Evolutionary conservation across 2,888 invertebrate species (phyloP).

Genomic region (Ligdia adustata): DNA sequence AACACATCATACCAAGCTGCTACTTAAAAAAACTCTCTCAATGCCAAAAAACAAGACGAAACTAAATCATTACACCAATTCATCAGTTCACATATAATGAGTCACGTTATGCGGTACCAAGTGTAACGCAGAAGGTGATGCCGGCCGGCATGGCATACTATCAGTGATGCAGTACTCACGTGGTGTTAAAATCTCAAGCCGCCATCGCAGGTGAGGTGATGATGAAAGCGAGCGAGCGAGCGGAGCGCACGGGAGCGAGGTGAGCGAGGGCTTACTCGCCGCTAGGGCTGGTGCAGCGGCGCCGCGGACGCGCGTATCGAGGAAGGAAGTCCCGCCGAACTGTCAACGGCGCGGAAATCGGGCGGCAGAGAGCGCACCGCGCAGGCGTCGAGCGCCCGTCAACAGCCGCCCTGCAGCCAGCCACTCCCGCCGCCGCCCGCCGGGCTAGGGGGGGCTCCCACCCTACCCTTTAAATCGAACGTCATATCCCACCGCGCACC

Average conservation of each 20-base stretch:
- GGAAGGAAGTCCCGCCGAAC: slow-evolving; percentile 84
- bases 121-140: too few species aligned
- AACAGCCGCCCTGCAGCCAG: slow-evolving; percentile 80
- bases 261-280: slow-evolving; percentile 39
- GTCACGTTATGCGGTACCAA: too few species aligned
- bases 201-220: slow-evolving; percentile 58
- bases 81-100: too few species aligned
- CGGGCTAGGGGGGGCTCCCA: slow-evolving; percentile 6
- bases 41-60: too few species aligned
- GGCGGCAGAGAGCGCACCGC: slow-evolving; percentile 74
- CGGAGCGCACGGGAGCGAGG: slow-evolving; percentile 16
- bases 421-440: slow-evolving; percentile 50
- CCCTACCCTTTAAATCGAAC: slow-evolving; percentile 82
- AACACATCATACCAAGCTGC: too few species aligned
- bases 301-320: slow-evolving; percentile 78
- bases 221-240: slow-evolving; percentile 30
- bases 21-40: too few species aligned
- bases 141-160: slow-evolving; percentile 23
- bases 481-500: slow-evolving; percentile 79
- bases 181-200: slow-evolving; percentile 59
- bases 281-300: slow-evolving; percentile 58
- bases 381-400: slow-evolving; percentile 83
- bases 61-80: too few species aligned
- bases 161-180: slow-evolving; percentile 38
- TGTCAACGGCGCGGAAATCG: slow-evolving; percentile 86